Evolutionary conservation across 2,888 invertebrate species (phyloP).

Genomic region (Antitype chi): DNA sequence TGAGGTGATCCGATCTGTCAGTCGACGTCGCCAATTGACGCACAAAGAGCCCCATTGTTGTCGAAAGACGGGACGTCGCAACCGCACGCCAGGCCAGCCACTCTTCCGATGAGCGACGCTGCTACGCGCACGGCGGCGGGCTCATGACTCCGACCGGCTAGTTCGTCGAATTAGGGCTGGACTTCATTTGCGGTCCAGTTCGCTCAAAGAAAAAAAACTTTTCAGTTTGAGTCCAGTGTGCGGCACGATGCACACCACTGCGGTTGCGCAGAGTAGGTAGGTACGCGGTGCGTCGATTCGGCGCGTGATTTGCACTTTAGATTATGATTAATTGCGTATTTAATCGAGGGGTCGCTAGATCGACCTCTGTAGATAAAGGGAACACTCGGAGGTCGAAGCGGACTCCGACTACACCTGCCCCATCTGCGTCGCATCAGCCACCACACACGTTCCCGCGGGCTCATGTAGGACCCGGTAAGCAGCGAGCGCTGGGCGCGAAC

Average conservation of each 20-base stretch:
- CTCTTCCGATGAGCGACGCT: slow-evolving; percentile 24
- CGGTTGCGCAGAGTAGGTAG: slow-evolving; percentile 38
- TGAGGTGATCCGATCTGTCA: slow-evolving; percentile 51
- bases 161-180: background rate
- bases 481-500: background rate
- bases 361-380: slow-evolving; percentile 68
- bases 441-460: background rate
- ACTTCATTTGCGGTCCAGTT: background rate
- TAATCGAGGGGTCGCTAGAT: slow-evolving; percentile 71
- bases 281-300: slow-evolving; percentile 31
- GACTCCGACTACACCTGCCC: slow-evolving; percentile 50
- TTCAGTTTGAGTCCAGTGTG: slow-evolving; percentile 26
- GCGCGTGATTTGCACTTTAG: slow-evolving; percentile 72
- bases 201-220: slow-evolving; percentile 8
- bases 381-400: slow-evolving; percentile 73
- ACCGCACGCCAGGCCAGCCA: slow-evolving; percentile 8
- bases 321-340: slow-evolving; percentile 68
- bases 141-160: background rate
- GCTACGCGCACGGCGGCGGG: background rate
- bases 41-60: slow-evolving; percentile 71
- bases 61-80: slow-evolving; percentile 36
- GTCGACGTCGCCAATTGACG: slow-evolving; percentile 69
- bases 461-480: background rate
- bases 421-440: background rate
- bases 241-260: slow-evolving; percentile 39